These are phyloP conservation scores for Crypturellus tataupa DNA, from an alignment of 2,797 vertebrate genomes.

Conservation along the genomic window DNA sequence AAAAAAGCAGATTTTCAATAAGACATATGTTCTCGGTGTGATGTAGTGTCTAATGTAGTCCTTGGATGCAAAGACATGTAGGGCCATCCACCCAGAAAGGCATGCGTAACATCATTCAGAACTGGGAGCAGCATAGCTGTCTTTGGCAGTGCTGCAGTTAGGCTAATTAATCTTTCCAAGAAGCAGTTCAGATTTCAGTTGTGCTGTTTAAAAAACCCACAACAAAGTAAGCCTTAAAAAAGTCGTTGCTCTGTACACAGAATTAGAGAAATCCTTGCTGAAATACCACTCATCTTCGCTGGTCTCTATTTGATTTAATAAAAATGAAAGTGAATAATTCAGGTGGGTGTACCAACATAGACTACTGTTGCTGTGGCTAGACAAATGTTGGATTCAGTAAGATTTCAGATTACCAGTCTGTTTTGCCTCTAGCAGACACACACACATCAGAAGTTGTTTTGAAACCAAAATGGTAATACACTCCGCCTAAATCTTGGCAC, in stretches of 20 bases:
- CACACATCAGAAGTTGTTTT: background rate
- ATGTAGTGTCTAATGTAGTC: background rate
- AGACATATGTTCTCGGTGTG: background rate
- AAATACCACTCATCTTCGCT: background rate
- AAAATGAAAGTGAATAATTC: background rate
- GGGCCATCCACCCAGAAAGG: background rate
- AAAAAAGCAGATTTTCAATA: background rate
- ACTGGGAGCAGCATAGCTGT: background rate
- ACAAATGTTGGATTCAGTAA: background rate
- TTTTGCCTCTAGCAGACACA: background rate
- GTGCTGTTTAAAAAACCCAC: background rate
- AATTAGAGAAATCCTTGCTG: background rate
- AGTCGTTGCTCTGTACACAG: background rate
- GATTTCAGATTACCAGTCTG: background rate
- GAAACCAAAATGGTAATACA: background rate
- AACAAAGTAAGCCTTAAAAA: background rate
- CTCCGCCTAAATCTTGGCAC: background rate
- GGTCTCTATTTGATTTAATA: fast-evolving
- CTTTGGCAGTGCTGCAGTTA: background rate
- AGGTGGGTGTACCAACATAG: background rate
- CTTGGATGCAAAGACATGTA: background rate
- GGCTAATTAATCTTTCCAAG: background rate
- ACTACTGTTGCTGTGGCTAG: background rate
- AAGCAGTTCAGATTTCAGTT: background rate
- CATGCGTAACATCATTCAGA: background rate